Conservation (phyloP, 2,888 invertebrate species). For the Steromphala cineraria region DNA sequence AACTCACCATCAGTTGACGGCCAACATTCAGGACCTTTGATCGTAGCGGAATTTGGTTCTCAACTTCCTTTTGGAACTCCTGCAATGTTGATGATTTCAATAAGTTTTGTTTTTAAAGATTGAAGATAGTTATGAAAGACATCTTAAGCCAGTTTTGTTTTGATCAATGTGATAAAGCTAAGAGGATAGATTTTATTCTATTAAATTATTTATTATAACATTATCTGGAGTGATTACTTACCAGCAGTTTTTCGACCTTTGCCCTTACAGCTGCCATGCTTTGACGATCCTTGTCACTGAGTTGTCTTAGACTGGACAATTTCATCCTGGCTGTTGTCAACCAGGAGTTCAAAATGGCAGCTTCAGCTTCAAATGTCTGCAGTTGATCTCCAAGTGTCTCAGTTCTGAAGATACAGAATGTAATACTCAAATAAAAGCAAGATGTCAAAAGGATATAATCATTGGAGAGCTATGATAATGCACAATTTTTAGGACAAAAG, state of each 20-base stretch:
- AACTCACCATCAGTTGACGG: slow-evolving; percentile 59
- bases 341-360: slow-evolving; percentile 66
- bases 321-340: slow-evolving; percentile 63
- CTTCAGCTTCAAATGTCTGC: slow-evolving; percentile 69
- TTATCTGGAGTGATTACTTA: slow-evolving; percentile 39
- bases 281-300: slow-evolving; percentile 60
- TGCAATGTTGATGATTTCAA: slow-evolving; percentile 33
- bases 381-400: slow-evolving; percentile 68
- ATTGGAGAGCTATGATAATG: background rate
- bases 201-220: no score
- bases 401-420: slow-evolving; percentile 49
- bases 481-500: no score
- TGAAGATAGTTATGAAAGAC: background rate
- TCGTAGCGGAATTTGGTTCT: slow-evolving; percentile 64
- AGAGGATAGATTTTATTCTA: no score
- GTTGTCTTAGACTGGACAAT: slow-evolving; percentile 57
- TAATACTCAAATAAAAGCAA: background rate
- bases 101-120: background rate
- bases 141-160: background rate
- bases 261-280: slow-evolving; percentile 63
- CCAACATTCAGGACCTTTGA: slow-evolving; percentile 63
- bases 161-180: background rate
- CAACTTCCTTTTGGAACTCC: slow-evolving; percentile 72
- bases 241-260: slow-evolving; percentile 70
- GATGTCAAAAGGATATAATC: background rate